These are phyloP conservation scores for Manis javanica DNA, from an alignment of 2,797 vertebrate species.

Conservation along the genomic window DNA sequence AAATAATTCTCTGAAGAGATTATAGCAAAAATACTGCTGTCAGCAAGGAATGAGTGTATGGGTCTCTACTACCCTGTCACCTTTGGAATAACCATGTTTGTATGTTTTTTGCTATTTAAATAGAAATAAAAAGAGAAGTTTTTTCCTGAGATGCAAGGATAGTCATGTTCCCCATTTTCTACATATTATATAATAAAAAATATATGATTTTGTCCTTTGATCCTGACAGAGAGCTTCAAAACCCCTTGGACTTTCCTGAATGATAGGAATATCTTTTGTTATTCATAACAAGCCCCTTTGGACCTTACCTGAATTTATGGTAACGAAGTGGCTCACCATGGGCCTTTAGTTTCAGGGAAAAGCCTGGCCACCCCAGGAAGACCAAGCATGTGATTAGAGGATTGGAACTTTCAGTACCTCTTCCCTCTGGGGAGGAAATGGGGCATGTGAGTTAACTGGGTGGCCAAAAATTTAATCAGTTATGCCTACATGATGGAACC, in stretches of 20 bases:
- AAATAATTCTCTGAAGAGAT: conserved; percentile 10
- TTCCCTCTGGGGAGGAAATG: background rate
- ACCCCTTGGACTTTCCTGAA: background rate
- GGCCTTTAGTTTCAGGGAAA: background rate
- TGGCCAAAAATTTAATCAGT: background rate
- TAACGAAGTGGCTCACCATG: background rate
- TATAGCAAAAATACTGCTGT: background rate
- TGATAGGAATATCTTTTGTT: background rate
- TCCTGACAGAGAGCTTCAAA: background rate
- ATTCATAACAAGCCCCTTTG: conserved; percentile 19
- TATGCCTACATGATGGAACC: background rate
- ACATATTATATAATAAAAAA: background rate
- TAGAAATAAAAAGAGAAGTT: background rate
- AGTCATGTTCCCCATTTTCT: background rate
- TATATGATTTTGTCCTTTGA: background rate
- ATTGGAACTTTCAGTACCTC: background rate
- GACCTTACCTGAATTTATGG: background rate
- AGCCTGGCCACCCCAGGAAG: background rate
- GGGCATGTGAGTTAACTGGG: background rate
- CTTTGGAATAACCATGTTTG: background rate
- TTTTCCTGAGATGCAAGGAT: background rate
- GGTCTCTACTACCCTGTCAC: background rate
- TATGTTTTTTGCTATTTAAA: conserved; percentile 39
- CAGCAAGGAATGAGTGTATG: background rate
- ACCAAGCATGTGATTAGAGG: background rate